Evolutionary conservation across 1,140 invertebrate genomes (phyloP), one percentile per base, ranked within the genome.

Genomic region (Cyphomyrmex costatus): DNA sequence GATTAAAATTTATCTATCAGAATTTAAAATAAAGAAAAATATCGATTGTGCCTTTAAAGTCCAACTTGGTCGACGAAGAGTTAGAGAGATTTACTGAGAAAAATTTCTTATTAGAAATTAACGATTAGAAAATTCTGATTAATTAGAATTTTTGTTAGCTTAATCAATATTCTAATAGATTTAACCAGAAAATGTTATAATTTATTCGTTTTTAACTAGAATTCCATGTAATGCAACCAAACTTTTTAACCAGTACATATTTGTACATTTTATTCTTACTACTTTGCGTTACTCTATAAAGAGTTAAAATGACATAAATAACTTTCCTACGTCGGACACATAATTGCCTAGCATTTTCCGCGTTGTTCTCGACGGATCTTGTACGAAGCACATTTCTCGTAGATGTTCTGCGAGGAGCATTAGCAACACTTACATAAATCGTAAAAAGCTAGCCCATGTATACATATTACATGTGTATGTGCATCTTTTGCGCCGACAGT

Each of bases 381-480:
- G 36, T 33, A 36, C 27, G 14, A 78, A 56, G 58, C 21, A 77
- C 46, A 16, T 76, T 80, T 10, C 33, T 42, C 21, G 68, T 33
- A 56, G 80, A 16, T 24, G 36, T 14, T 42, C 58, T 3, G 49
- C 33, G 65, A 63, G 42, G 21, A 33, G 14, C 58, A 85, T 90
- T 80, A 65, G 24, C 24, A 46, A 8, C 53, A 79, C 49, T 86
- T 68, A 60, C 21, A 19, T 46, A 21, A 27, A 24, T 85, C 74
- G 70, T 90, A 90, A 89, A 90, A 61, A 56, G 6, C 3, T 16
- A 27, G 68, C 68, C 24, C 42, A 36, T 30, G 24, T 51, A 24
- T 27, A n/a, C n/a, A n/a, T n/a, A 63, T n/a, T 53, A n/a, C 53
- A 49, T 16, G 3, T 49, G 8, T 12, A 65, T 36, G 16, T n/a